Conservation (phyloP, 1,140 invertebrate genomes). For the Brachionus koreanus region DNA sequence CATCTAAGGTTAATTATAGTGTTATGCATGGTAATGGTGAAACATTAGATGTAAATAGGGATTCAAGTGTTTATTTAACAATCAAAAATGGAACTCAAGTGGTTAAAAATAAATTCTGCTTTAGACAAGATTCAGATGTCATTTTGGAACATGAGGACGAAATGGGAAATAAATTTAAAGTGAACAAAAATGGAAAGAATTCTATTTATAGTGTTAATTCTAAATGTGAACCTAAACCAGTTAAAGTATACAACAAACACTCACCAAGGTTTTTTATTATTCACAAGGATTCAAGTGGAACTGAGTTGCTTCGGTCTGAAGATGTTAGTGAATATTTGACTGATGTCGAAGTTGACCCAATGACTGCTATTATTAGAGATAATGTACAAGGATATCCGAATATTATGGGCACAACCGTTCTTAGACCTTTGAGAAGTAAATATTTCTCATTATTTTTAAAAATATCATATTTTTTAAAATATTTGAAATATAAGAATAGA, state of each 20-base stretch:
- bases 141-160: slow-evolving; percentile 33
- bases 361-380: slow-evolving; percentile 54
- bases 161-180: slow-evolving; percentile 30
- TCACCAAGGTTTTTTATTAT: slow-evolving; percentile 52
- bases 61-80: slow-evolving; percentile 9
- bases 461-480: too few species aligned
- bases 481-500: too few species aligned
- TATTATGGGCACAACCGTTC: slow-evolving; percentile 36
- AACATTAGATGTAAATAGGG: slow-evolving; percentile 46
- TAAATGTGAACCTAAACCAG: not conserved
- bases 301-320: slow-evolving; percentile 53
- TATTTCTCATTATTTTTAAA: too few species aligned
- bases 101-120: slow-evolving; percentile 30
- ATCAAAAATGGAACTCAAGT: slow-evolving; percentile 12
- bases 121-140: not conserved
- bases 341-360: slow-evolving; percentile 48
- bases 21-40: slow-evolving; percentile 53
- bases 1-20: slow-evolving; percentile 55
- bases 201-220: not conserved
- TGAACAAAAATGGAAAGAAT: slow-evolving; percentile 35
- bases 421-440: slow-evolving; percentile 41
- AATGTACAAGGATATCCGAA: slow-evolving; percentile 48
- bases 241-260: slow-evolving; percentile 28
- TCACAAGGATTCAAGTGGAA: slow-evolving; percentile 55
- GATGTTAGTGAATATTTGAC: slow-evolving; percentile 54